These are phyloP conservation scores for Pluvialis apricaria DNA, from an alignment of 2,113 vertebrate species.

Conservation along the genomic window DNA sequence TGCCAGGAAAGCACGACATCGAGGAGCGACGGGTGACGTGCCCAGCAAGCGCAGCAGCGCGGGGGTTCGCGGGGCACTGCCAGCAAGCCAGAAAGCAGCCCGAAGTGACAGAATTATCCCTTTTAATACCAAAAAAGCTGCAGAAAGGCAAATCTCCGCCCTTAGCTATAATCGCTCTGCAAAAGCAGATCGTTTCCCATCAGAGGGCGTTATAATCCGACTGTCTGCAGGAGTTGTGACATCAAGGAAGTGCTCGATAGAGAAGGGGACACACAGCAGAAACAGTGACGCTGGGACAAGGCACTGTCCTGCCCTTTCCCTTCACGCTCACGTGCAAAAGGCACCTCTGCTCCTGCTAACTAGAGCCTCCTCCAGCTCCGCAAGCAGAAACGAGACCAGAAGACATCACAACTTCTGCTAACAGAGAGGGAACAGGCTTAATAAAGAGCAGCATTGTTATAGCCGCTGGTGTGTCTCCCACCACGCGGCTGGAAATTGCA, in stretches of 20 bases:
- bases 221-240: neutral
- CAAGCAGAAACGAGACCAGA: neutral
- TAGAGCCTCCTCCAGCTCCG: neutral
- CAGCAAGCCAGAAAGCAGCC: neutral
- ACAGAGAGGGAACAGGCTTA: neutral
- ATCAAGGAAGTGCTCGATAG: neutral
- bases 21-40: fast-evolving
- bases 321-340: neutral
- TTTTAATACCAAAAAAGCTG: neutral
- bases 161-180: neutral
- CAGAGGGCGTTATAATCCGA: neutral
- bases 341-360: neutral
- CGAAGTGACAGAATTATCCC: neutral
- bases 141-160: neutral
- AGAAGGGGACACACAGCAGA: neutral
- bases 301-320: neutral
- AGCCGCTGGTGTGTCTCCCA: neutral
- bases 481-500: neutral
- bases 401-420: neutral
- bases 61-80: neutral
- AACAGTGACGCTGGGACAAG: fast-evolving
- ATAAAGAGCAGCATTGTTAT: neutral
- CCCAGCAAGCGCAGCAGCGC: neutral
- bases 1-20: neutral
- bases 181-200: neutral